A percentile compares a stretch with the other conserved stretches of the same genome.
These are phyloP conservation scores for Glyphotaelius pellucidus DNA, from an alignment of 2,888 invertebrate genomes.

Conservation along the genomic window DNA sequence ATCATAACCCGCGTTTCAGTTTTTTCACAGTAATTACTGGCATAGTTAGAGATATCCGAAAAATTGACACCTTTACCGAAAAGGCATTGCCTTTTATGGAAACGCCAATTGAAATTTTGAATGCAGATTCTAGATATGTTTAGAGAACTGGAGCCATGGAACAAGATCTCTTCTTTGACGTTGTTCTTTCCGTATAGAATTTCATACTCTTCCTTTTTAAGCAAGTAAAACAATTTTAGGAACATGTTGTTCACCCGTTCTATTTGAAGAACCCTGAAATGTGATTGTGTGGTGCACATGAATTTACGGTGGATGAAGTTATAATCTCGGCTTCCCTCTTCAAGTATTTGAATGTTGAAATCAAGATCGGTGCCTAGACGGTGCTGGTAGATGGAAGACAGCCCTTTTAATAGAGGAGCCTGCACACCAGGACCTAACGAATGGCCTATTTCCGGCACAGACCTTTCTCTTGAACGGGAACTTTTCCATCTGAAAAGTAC, in stretches of 20 bases:
- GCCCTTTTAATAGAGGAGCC: background rate
- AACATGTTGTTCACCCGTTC: slow-evolving; percentile 63
- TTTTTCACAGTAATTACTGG: slow-evolving; percentile 67
- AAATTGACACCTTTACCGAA: slow-evolving; percentile 69
- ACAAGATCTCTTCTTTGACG: slow-evolving; percentile 66
- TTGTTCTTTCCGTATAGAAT: slow-evolving; percentile 56
- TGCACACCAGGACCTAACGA: background rate
- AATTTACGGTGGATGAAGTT: background rate
- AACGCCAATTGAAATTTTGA: slow-evolving; percentile 69
- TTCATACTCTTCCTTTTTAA: slow-evolving; percentile 66
- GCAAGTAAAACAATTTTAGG: slow-evolving; percentile 60
- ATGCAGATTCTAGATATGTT: slow-evolving; percentile 67
- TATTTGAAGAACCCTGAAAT: slow-evolving; percentile 59
- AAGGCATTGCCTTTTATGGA: slow-evolving; percentile 67
- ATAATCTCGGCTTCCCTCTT: background rate
- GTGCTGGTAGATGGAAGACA: background rate
- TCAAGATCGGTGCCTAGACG: background rate
- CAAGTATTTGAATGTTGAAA: background rate
- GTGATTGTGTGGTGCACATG: slow-evolving; percentile 45
- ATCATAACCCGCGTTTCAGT: slow-evolving; percentile 67
- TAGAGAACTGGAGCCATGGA: slow-evolving; percentile 68
- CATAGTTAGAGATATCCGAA: slow-evolving; percentile 67
- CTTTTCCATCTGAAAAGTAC: background rate
- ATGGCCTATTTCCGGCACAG: background rate
- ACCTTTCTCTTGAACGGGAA: background rate